phyloP scores from a whole-genome alignment of 2,797 vertebrate genomes.

The Pseudotriccus pelzelni region DNA sequence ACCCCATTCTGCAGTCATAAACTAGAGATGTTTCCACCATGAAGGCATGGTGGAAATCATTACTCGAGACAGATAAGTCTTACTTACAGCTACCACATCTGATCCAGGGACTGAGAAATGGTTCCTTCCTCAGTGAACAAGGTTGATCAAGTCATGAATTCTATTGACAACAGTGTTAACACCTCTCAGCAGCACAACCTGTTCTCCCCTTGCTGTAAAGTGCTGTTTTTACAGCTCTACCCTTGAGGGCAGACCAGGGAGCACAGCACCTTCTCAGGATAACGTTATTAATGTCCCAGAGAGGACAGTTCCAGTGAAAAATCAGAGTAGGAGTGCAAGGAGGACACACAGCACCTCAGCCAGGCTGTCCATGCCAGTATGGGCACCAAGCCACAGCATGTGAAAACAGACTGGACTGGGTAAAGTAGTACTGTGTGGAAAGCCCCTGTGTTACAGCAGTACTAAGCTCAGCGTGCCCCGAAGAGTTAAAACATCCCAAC shows the following conservation, averaged over 20 bases:
- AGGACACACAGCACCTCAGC: neutral
- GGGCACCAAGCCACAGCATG: neutral
- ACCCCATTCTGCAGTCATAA: neutral
- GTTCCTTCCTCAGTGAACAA: neutral
- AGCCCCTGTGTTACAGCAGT: neutral
- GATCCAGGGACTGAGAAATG: neutral
- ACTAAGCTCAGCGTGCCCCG: neutral
- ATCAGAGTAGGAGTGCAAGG: neutral
- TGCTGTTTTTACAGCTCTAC: neutral
- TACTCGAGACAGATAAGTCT: neutral
- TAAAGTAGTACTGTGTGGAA: neutral
- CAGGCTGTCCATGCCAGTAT: neutral
- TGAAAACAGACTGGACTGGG: neutral
- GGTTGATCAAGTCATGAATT: conserved; percentile 2
- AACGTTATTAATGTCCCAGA: neutral
- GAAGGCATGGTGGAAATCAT: conserved; percentile 7
- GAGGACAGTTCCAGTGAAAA: neutral
- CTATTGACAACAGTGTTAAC: neutral
- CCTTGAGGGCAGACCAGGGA: neutral
- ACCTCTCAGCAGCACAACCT: neutral
- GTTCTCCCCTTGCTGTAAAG: neutral
- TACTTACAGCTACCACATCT: neutral
- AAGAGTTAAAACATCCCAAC: neutral
- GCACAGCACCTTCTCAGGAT: neutral
- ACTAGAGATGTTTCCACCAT: neutral